These are phyloP conservation scores for Conchocele bisecta DNA, from an alignment of 2,888 invertebrate genomes.

Conservation along the genomic window DNA sequence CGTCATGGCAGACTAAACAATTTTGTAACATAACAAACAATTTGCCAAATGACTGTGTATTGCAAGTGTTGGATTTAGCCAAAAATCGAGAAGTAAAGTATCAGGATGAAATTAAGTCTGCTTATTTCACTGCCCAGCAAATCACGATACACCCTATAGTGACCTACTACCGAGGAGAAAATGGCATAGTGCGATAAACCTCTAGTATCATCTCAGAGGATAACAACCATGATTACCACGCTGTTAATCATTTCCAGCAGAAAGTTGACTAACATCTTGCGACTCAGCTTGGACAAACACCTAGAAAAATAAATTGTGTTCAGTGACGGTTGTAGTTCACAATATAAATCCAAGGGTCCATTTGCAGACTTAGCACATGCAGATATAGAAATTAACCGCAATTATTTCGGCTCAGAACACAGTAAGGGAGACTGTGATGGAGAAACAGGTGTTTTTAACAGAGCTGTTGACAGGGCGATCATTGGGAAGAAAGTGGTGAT, in stretches of 20 bases:
- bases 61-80: constrained; percentile 86
- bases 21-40: constrained; percentile 30
- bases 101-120: constrained; percentile 47
- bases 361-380: constrained; percentile 33
- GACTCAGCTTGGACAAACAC: not conserved
- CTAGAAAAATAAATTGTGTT: constrained; percentile 26
- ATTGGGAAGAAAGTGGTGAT: constrained; percentile 42
- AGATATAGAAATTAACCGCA: constrained; percentile 23
- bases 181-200: constrained; percentile 16
- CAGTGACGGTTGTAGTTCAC: constrained; percentile 52
- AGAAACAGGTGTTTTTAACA: constrained; percentile 43
- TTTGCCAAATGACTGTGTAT: constrained; percentile 19
- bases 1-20: constrained; percentile 52
- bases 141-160: constrained; percentile 58
- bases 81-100: constrained; percentile 48
- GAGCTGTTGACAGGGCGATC: constrained; percentile 49
- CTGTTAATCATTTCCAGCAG: constrained; percentile 37
- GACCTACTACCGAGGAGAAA: constrained; percentile 20
- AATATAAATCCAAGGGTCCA: constrained; percentile 53
- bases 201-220: constrained; percentile 51
- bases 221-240: constrained; percentile 45
- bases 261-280: constrained; percentile 16
- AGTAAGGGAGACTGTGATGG: constrained; percentile 53
- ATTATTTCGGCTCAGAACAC: constrained; percentile 51
- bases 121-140: constrained; percentile 35